Evolutionary conservation across 1,140 invertebrate species (phyloP).

Genomic region (Sipha flava): DNA sequence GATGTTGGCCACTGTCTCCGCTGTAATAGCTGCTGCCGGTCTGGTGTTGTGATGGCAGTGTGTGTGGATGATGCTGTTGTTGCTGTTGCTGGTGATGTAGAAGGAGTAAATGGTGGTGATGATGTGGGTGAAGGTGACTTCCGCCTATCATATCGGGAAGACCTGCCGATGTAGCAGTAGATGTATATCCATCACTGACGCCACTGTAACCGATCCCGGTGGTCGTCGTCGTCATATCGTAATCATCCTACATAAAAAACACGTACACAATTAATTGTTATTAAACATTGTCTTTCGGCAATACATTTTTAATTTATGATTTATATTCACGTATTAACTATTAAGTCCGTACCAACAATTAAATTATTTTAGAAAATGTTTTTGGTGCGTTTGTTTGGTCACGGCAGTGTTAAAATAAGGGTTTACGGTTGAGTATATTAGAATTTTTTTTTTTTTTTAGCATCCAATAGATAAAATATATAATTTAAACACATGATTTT

Average conservation of each 20-base stretch:
- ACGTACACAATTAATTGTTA: not conserved
- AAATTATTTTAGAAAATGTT: no score
- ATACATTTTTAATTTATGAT: no score
- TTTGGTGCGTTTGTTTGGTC: no score
- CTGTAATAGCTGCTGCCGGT: not conserved
- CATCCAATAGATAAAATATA: no score
- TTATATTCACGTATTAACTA: no score
- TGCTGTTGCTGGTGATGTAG: constrained; percentile 10
- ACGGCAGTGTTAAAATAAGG: no score
- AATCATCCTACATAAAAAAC: not conserved
- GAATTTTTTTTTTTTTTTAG: no score
- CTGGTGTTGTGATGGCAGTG: not conserved
- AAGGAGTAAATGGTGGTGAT: constrained; percentile 8
- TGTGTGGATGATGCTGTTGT: not conserved
- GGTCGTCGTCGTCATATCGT: constrained; percentile 19
- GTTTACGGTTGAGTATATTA: no score
- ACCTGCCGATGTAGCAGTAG: constrained; percentile 3
- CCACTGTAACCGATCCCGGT: not conserved
- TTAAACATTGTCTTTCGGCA: no score
- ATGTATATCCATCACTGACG: not conserved
- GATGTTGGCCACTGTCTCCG: not conserved
- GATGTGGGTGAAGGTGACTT: constrained; percentile 8
- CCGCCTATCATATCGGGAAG: not conserved
- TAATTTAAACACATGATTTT: no score
- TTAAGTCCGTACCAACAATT: no score